These are phyloP conservation scores for Crambe crambe DNA, from an alignment of 37 sponge, comb jelly and placozoan genomes.

Conservation along the genomic window DNA sequence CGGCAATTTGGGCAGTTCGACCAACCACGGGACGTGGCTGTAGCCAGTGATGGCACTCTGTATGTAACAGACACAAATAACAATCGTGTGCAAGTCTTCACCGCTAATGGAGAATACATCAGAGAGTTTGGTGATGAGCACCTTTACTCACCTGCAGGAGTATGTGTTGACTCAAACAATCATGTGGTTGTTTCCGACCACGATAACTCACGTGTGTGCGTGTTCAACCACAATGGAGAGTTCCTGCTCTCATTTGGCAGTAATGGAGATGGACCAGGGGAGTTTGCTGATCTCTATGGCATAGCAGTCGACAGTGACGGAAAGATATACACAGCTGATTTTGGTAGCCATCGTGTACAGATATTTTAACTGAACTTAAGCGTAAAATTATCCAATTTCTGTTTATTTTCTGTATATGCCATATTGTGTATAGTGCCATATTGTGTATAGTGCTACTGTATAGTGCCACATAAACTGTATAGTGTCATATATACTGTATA, in stretches of 20 bases:
- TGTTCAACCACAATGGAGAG: not conserved
- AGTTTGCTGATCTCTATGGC: conserved; percentile 49
- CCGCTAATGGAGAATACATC: not conserved
- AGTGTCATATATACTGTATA: no score
- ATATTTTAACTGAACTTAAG: no score
- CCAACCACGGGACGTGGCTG: not conserved
- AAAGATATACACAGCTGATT: conserved; percentile 55
- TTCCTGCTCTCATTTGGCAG: conserved; percentile 20
- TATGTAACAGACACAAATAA: not conserved
- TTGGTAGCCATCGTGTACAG: conserved; percentile 48
- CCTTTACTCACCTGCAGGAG: not conserved
- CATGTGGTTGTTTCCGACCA: not conserved
- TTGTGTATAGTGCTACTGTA: no score
- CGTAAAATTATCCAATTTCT: no score
- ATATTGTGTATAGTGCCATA: no score
- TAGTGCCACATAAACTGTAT: no score
- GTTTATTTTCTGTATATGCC: no score
- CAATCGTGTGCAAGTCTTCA: not conserved
- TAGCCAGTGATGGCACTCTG: not conserved
- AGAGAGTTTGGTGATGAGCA: not conserved
- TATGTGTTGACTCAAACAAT: not conserved
- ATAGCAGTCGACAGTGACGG: conserved; percentile 42
- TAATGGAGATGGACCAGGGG: conserved; percentile 34
- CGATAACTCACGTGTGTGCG: not conserved
- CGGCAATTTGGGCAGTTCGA: no score